phyloP scores from a whole-genome alignment of 2,888 invertebrate genomes.

The Phalera bucephala region DNA sequence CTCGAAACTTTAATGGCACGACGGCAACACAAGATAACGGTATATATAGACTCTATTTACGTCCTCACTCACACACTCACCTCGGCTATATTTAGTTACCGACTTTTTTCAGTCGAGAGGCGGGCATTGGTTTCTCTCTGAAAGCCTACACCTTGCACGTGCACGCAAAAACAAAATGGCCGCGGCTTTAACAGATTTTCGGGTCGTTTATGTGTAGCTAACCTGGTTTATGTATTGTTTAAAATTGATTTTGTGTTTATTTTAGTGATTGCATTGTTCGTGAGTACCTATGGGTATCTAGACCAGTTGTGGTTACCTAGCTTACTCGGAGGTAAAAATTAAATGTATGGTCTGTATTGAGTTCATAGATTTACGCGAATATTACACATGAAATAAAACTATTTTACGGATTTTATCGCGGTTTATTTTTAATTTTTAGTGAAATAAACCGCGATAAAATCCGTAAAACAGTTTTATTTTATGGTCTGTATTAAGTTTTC shows the following conservation, averaged over 20 bases:
- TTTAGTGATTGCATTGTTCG: neutral
- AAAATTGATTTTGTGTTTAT: neutral
- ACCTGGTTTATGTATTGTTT: constrained; percentile 5
- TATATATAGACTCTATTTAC: neutral
- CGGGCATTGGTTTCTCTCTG: constrained; percentile 70
- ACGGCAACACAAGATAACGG: neutral
- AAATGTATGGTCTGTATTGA: no score
- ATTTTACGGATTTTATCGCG: no score
- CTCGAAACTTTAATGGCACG: no score
- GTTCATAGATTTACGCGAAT: no score
- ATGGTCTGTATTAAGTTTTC: no score
- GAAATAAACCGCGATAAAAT: no score
- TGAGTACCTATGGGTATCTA: no score
- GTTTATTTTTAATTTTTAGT: no score
- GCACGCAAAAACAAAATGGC: constrained; percentile 38
- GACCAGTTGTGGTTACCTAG: no score
- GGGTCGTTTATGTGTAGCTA: constrained; percentile 1
- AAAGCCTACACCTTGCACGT: constrained; percentile 80
- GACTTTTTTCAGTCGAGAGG: constrained; percentile 52
- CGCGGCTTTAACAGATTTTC: constrained; percentile 9
- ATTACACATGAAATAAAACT: no score
- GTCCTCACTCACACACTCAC: neutral
- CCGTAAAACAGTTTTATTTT: no score
- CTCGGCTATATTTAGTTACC: constrained; percentile 51
- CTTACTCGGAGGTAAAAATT: no score